Evolutionary conservation across 1,140 invertebrate genomes (phyloP).

Genomic region (Ridgeia piscesae): DNA sequence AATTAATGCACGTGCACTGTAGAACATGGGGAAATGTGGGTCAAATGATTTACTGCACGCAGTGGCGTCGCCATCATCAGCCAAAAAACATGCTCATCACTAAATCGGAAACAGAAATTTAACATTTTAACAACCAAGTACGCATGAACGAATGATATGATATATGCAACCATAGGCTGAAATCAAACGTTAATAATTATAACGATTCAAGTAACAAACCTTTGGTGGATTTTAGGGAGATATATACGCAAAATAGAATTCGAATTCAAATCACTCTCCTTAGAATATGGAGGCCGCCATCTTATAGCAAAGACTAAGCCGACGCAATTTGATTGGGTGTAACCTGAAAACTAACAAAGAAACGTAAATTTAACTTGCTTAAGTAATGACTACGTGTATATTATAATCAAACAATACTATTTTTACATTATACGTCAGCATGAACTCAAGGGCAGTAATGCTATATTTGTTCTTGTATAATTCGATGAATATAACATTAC

Average conservation of each 20-base stretch:
- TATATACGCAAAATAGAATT: neutral
- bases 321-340: neutral
- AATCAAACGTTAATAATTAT: neutral
- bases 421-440: neutral
- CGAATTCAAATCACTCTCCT: slow-evolving; percentile 1
- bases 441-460: neutral
- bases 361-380: neutral
- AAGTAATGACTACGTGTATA: neutral
- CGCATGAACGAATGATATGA: neutral
- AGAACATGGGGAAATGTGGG: neutral
- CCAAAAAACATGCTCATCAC: neutral
- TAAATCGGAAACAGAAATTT: neutral
- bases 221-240: neutral
- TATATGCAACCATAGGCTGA: neutral
- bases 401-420: neutral
- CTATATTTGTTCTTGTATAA: neutral
- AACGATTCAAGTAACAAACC: neutral
- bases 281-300: neutral
- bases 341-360: neutral
- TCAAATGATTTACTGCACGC: neutral
- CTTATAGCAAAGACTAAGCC: neutral
- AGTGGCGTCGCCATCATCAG: slow-evolving; percentile 3
- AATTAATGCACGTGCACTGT: neutral
- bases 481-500: neutral
- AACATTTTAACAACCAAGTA: neutral